Evolutionary conservation across 2,888 invertebrate genomes (phyloP), one percentile per base, ranked within the genome.

Genomic region (Sinotaia quadrata): DNA sequence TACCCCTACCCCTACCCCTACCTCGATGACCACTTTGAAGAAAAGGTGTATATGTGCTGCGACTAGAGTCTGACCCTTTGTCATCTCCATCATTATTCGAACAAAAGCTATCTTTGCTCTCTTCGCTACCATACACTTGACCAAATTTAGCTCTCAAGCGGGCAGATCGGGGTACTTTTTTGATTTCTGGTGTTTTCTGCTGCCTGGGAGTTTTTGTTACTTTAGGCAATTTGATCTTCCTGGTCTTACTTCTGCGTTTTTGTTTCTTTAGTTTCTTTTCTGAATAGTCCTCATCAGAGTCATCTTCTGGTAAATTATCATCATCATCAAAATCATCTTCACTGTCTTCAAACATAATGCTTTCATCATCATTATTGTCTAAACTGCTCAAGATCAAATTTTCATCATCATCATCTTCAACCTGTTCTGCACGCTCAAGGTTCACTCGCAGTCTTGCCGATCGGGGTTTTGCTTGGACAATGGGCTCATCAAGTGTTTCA

Each of bases 231-330:
- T 56, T 65, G 2, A 5, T 1, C 8, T 24, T 65, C n/a, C 12
- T 44, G 37, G 52, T 36, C 36, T 31, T 57, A 33, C 47, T 57
- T 10, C 57, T 49, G 37, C 34, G 31, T 47, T 24, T 34, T 34
- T 31, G 37, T 61, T 41, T 52, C 27, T 10, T 51, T 10, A 37
- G 52, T 12, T 67, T 54, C n/a, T 24, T 58, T 18, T 57, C 56
- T 15, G 67, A 49, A 31, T 67, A 57, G 36, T 60, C 60, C 36
- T 52, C 41, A 24, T 73, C 70, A 58, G 68, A 52, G 36, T 61
- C 49, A 24, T 70, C 65, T 3, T 60, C 62, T 2, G n/a, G 34
- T 0, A 51, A 62, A 21, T 69, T 69, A 7, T 63, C 65, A 2
- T 63, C 58, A 27, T 63, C 69, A 7, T 69, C 59, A 33, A 21